A percentile compares a stretch with the other conserved stretches of the same genome.
phyloP scores from a whole-genome alignment of 1,140 invertebrate species.

The Anoplolepis gracilipes region DNA sequence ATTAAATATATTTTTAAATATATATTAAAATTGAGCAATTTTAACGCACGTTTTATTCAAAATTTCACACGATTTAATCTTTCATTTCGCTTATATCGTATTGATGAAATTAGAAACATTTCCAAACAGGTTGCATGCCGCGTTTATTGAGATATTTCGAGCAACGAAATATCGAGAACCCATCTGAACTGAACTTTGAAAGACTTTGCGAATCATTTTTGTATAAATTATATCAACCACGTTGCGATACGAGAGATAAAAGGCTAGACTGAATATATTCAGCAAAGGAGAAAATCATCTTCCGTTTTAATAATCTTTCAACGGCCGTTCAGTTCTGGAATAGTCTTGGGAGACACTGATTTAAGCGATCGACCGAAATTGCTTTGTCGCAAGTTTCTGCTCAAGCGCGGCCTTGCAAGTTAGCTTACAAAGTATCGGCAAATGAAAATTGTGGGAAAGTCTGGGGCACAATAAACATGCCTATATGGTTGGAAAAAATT shows the following conservation, averaged over 20 bases:
- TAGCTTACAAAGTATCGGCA: conserved; percentile 18
- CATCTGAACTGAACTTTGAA: neutral
- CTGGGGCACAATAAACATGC: neutral
- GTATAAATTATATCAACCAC: neutral
- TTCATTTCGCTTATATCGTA: no score
- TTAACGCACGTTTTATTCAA: neutral
- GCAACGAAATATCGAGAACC: conserved; percentile 23
- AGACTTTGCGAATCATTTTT: neutral
- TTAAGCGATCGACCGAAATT: conserved; percentile 16
- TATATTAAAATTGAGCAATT: neutral
- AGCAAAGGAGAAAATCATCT: conserved; percentile 18
- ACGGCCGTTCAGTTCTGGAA: neutral
- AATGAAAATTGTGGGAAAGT: neutral
- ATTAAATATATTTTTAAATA: no score
- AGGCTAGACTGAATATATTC: neutral
- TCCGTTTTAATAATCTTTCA: conserved; percentile 28
- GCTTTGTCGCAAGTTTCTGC: conserved; percentile 33
- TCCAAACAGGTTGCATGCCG: neutral
- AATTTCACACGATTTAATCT: neutral
- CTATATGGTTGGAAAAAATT: neutral
- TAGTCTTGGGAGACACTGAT: conserved; percentile 28
- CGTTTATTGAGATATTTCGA: neutral
- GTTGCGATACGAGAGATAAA: neutral
- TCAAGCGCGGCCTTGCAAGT: conserved; percentile 8
- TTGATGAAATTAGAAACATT: no score